These are phyloP conservation scores for Nylanderia fulva DNA, from an alignment of 1,140 invertebrate species.

Conservation along the genomic window DNA sequence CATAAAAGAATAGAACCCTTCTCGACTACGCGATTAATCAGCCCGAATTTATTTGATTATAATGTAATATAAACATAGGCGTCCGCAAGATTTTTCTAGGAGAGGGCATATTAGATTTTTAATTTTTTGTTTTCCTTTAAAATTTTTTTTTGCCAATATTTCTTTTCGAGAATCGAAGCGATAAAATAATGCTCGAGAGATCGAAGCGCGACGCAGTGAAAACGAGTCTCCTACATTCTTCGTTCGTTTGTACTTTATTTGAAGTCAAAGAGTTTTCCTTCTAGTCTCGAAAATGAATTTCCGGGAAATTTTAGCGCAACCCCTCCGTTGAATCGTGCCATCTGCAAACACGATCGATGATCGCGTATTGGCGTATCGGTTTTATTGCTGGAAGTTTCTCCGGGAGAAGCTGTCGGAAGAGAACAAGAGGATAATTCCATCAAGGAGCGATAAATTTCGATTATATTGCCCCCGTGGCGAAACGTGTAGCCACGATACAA, in stretches of 20 bases:
- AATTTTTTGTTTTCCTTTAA: no score
- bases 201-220: background rate
- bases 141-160: no score
- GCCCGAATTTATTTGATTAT: no score
- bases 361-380: constrained; percentile 1
- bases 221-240: background rate
- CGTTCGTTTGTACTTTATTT: background rate
- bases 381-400: constrained; percentile 4
- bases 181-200: no score
- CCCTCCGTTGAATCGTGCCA: background rate
- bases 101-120: no score
- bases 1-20: background rate
- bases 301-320: background rate
- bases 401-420: background rate
- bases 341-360: constrained; percentile 15
- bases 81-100: no score
- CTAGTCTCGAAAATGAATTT: background rate
- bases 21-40: background rate
- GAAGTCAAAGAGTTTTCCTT: constrained; percentile 16
- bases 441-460: constrained; percentile 41
- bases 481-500: constrained; percentile 9
- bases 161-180: no score
- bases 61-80: no score
- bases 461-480: constrained; percentile 11
- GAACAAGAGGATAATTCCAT: constrained; percentile 27